Conservation (phyloP, 1,140 invertebrate species). For the Drosophila sp. region DNA sequence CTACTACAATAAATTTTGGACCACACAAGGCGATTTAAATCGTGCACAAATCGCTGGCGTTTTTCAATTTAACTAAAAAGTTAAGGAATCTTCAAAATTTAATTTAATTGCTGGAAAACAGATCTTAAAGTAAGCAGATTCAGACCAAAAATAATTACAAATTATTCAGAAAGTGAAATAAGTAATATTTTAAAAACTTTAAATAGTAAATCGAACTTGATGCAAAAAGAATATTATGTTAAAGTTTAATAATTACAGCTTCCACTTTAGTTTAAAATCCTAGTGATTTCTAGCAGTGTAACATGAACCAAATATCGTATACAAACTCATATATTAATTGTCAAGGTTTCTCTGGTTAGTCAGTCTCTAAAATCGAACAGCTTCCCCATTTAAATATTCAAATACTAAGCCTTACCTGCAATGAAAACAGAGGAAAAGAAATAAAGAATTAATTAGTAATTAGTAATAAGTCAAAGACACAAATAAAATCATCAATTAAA, state of each 20-base stretch:
- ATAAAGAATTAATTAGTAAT: conserved; percentile 51
- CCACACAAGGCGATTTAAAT: conserved; percentile 49
- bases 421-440: conserved; percentile 18
- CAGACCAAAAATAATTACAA: too few relatives aligned
- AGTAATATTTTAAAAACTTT: too few relatives aligned
- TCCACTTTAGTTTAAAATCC: neutral
- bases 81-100: neutral
- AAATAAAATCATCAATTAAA: conserved; percentile 54
- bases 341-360: conserved; percentile 19
- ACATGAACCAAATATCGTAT: neutral
- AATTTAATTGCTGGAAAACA: too few relatives aligned
- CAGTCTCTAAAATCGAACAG: neutral
- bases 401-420: conserved; percentile 60
- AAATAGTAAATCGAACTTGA: neutral
- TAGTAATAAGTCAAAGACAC: conserved; percentile 49
- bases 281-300: conserved; percentile 1
- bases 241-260: neutral
- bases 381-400: neutral
- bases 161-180: too few relatives aligned
- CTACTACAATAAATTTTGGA: conserved; percentile 7
- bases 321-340: conserved; percentile 12
- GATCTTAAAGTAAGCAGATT: too few relatives aligned
- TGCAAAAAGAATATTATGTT: too few relatives aligned
- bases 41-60: conserved; percentile 9
- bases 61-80: neutral